Conservation (phyloP, 2,113 vertebrate species). For the Hippocampus comes region DNA sequence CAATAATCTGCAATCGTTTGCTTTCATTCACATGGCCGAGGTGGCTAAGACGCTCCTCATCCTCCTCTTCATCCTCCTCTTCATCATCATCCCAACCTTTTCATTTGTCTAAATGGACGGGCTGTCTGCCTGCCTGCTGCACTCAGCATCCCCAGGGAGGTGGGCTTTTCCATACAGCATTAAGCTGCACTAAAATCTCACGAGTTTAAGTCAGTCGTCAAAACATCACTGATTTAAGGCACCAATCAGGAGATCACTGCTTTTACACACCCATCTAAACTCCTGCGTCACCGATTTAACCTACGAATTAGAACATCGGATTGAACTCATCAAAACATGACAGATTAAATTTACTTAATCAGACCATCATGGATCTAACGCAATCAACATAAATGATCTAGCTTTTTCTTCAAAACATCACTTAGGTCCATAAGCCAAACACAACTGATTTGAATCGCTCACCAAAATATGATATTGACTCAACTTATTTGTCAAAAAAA, state of each 20-base stretch:
- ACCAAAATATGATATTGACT: too few relatives aligned
- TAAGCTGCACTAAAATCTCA: slow-evolving; percentile 54
- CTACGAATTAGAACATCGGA: too few relatives aligned
- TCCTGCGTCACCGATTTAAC: too few relatives aligned
- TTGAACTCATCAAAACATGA: too few relatives aligned
- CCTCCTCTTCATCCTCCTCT: slow-evolving; percentile 31
- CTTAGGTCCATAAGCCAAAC: too few relatives aligned
- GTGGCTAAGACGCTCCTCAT: slow-evolving; percentile 24
- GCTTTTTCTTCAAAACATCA: too few relatives aligned
- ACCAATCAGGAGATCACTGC: neutral
- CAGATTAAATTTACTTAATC: too few relatives aligned
- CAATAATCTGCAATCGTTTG: neutral
- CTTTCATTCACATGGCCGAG: slow-evolving; percentile 24
- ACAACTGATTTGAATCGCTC: too few relatives aligned
- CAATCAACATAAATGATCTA: too few relatives aligned
- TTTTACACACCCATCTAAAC: neutral
- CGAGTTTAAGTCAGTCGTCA: neutral
- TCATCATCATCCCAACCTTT: slow-evolving; percentile 58
- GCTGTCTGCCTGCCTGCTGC: slow-evolving; percentile 35
- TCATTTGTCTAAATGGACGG: slow-evolving; percentile 70
- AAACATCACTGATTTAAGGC: neutral
- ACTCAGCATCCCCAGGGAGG: slow-evolving; percentile 30
- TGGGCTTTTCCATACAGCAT: slow-evolving; percentile 46
- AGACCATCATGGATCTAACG: too few relatives aligned
- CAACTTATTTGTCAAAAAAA: neutral